Evolutionary conservation across 1,140 invertebrate genomes (phyloP).

Genomic region (Ephestia elutella): DNA sequence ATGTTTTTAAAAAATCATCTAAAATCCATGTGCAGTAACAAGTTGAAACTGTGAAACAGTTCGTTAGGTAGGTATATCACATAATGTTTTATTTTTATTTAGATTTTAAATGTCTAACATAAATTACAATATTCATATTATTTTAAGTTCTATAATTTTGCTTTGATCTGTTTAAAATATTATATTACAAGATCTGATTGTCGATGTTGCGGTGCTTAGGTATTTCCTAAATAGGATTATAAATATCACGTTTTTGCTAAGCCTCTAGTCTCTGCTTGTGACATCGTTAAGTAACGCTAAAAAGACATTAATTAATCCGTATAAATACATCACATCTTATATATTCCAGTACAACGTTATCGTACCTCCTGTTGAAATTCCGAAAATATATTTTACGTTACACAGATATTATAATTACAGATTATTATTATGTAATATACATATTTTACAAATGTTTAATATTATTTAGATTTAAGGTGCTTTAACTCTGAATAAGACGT

Average conservation of each 20-base stretch:
- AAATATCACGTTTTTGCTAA: constrained; percentile 10
- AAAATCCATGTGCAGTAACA: constrained; percentile 44
- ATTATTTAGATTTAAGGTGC: constrained; percentile 43
- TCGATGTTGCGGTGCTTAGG: constrained; percentile 42
- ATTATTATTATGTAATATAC: constrained; percentile 34
- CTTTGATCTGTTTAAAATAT: constrained; percentile 70
- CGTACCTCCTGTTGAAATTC: constrained; percentile 63
- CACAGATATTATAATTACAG: constrained; percentile 43
- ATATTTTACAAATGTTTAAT: constrained; percentile 16
- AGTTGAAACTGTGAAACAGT: constrained; percentile 58
- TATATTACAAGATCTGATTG: constrained; percentile 54
- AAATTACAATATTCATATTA: constrained; percentile 56
- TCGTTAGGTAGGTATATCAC: constrained; percentile 53
- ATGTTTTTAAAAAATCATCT: constrained; percentile 61
- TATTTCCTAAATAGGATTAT: constrained; percentile 6
- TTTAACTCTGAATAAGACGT: constrained; percentile 61
- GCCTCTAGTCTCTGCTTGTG: constrained; percentile 38
- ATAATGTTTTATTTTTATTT: constrained; percentile 46
- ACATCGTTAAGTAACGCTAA: constrained; percentile 29
- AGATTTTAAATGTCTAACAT: constrained; percentile 56
- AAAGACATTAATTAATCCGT: constrained; percentile 11
- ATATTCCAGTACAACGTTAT: constrained; percentile 49
- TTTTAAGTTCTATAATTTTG: constrained; percentile 71
- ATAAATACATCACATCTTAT: constrained; percentile 4
- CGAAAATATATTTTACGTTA: constrained; percentile 62